These are phyloP conservation scores for Lysandra coridon DNA, from an alignment of 2,888 invertebrate species.

Conservation along the genomic window DNA sequence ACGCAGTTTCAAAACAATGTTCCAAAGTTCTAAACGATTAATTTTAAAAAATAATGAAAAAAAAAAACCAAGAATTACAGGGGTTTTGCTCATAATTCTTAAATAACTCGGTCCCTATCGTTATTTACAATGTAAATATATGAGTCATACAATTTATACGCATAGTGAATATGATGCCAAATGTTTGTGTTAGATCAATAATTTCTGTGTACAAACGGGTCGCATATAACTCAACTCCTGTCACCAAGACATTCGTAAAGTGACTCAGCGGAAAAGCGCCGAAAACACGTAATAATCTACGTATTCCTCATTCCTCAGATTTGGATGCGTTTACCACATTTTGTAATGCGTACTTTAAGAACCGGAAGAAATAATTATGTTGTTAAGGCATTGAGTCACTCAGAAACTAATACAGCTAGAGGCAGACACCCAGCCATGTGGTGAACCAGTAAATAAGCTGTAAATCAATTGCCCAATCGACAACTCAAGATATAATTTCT, in stretches of 20 bases:
- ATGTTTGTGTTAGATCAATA: slow-evolving; percentile 7
- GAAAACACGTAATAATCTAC: not conserved
- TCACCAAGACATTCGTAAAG: not conserved
- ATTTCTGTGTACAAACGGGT: not conserved
- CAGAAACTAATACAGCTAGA: no score
- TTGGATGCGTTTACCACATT: not conserved
- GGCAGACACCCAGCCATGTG: no score
- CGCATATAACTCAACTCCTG: not conserved
- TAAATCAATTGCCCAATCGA: no score
- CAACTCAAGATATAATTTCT: no score
- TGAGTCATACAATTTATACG: not conserved
- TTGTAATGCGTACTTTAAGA: not conserved
- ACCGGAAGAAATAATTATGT: not conserved
- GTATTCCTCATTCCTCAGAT: slow-evolving; percentile 11
- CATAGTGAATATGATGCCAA: not conserved
- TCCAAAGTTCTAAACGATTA: no score
- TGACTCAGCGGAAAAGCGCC: not conserved
- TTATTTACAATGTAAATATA: not conserved
- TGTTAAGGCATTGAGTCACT: no score
- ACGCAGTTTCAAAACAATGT: no score
- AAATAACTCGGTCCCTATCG: not conserved
- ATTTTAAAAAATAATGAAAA: no score
- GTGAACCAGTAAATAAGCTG: no score
- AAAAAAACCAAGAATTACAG: not conserved
- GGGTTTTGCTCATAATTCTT: not conserved